Evolutionary conservation across 1,140 invertebrate genomes (phyloP), one percentile per base, ranked within the genome.

Genomic region (Bilobella aurantiaca): DNA sequence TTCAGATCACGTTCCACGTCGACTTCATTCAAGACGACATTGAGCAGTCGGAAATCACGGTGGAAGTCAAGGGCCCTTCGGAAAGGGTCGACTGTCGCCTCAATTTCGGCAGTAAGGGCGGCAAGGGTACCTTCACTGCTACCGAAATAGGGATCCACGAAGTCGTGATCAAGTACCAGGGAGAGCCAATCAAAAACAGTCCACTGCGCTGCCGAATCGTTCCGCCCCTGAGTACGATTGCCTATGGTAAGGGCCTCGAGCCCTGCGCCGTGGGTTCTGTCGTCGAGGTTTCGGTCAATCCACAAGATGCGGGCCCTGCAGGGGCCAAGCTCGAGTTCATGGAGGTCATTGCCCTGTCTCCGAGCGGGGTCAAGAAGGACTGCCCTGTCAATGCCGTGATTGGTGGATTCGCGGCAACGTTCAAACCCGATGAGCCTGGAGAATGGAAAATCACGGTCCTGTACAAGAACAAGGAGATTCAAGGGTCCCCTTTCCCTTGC

Each of bases 381-480:
- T 91, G 91, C 75, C 85, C 87, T 0, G 83, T 95, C 12, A 53
- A 53, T 53, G 77, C 73, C 27, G 85, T 86, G 69, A 85, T 87
- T 66, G 90, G 89, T 65, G 86, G 88, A 21, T 91, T 92, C 75
- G 90, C 89, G 67, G 92, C 94, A 59, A 95, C 90, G 66, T 98
- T 99, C 77, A 90, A 93, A 76, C 95, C 96, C 3, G 90, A 96
- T 72, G 94, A 98, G 82, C 88, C 91, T 57, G 96, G 94, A 74
- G 90, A 94, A 74, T 98, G 95, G 94, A 88, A 90, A 69, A 94
- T 98, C 60, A 89, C 89, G 67, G 95, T 98, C 65, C 87, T 90
- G 25, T 97, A 97, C 77, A 92, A 96, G 74, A 91, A 90, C 37
- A 88, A 93, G 75, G 91, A 97, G 76, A 97, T 98, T 72, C 88